Evolutionary conservation across 1,140 invertebrate species (phyloP).

Genomic region (Bombus confusus): DNA sequence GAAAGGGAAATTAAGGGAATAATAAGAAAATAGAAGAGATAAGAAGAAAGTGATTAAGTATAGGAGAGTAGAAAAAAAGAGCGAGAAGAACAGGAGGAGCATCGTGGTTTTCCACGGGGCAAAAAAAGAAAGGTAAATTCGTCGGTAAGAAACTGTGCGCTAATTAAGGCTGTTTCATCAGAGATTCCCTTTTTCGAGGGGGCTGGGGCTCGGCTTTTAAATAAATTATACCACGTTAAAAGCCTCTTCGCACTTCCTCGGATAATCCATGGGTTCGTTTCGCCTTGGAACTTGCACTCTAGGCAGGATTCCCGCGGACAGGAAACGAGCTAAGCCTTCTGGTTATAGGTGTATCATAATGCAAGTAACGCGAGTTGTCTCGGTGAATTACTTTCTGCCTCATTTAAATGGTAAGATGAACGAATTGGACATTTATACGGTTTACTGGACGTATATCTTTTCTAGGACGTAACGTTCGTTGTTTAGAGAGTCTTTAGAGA

Average conservation of each 20-base stretch:
- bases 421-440: not conserved
- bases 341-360: conserved; percentile 21
- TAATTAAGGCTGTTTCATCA: conserved; percentile 72
- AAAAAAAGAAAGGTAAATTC: conserved; percentile 59
- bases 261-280: conserved; percentile 66
- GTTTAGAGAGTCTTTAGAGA: too few species aligned
- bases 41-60: not conserved
- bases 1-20: too few species aligned
- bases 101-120: conserved; percentile 68
- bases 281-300: conserved; percentile 50
- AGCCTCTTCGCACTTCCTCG: conserved; percentile 72
- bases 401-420: not conserved
- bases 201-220: conserved; percentile 60
- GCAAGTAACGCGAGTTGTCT: not conserved
- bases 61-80: not conserved
- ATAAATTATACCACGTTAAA: conserved; percentile 73
- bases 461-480: not conserved
- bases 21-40: too few species aligned
- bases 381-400: conserved; percentile 35
- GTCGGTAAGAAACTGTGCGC: conserved; percentile 62
- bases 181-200: conserved; percentile 60
- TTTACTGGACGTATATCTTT: not conserved
- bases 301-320: not conserved
- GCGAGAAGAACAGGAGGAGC: conserved; percentile 43
- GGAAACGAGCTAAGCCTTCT: conserved; percentile 23